Evolutionary conservation across 2,888 invertebrate genomes (phyloP).

Genomic region (Unio pictorum): DNA sequence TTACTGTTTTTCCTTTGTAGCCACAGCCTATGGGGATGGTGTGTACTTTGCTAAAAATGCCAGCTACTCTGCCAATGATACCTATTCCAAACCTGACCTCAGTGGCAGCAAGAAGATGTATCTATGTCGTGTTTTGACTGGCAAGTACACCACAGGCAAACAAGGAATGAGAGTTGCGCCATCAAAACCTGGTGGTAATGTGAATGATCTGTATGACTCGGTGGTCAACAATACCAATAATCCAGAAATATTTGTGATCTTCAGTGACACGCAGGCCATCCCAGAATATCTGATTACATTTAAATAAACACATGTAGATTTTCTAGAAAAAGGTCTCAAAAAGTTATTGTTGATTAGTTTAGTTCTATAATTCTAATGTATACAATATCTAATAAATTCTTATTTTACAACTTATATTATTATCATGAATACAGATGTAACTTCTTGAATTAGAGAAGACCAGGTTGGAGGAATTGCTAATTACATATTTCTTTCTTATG

Average conservation of each 20-base stretch:
- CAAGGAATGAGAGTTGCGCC: slow-evolving; percentile 45
- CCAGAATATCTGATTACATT: slow-evolving; percentile 63
- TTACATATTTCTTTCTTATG: too few relatives aligned
- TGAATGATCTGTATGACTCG: slow-evolving; percentile 51
- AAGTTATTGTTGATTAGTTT: too few relatives aligned
- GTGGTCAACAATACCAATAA: slow-evolving; percentile 40
- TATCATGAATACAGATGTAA: too few relatives aligned
- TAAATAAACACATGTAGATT: neutral
- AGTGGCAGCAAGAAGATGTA: slow-evolving; percentile 47
- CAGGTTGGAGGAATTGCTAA: too few relatives aligned
- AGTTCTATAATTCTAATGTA: too few relatives aligned
- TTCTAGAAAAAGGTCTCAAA: too few relatives aligned
- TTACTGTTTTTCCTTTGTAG: slow-evolving; percentile 20
- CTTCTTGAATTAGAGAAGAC: too few relatives aligned
- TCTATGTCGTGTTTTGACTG: slow-evolving; percentile 53
- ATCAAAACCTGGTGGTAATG: slow-evolving; percentile 13
- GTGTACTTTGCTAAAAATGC: slow-evolving; percentile 63
- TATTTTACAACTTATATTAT: too few relatives aligned
- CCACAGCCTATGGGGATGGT: slow-evolving; percentile 59
- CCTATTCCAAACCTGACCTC: slow-evolving; percentile 41
- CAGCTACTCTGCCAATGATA: slow-evolving; percentile 42
- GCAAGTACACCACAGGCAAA: slow-evolving; percentile 41
- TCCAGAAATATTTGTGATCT: slow-evolving; percentile 60
- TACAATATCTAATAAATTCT: too few relatives aligned
- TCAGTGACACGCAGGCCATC: slow-evolving; percentile 64